A percentile compares a stretch with the other conserved stretches of the same genome.
Evolutionary conservation across 2,113 vertebrate genomes (phyloP).

Genomic region (human (Homo sapiens)): DNA sequence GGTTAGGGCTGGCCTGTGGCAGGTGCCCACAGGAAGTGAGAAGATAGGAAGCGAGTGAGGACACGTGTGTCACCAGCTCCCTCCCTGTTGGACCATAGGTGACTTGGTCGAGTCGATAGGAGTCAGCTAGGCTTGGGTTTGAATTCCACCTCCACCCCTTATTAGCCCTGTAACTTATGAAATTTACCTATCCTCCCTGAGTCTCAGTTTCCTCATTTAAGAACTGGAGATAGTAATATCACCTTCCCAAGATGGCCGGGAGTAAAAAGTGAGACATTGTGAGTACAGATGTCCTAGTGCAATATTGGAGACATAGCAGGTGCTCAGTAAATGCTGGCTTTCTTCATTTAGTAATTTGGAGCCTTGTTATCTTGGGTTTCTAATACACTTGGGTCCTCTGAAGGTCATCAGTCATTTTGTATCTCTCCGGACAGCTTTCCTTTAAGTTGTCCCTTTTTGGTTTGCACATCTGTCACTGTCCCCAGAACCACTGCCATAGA

Average conservation of each 20-base stretch:
- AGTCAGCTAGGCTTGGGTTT: neutral
- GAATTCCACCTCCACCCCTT: neutral
- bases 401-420: neutral
- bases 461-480: neutral
- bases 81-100: neutral
- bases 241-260: neutral
- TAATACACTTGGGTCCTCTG: neutral
- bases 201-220: neutral
- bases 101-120: too few relatives aligned
- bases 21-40: neutral
- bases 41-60: neutral
- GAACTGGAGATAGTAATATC: neutral
- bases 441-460: neutral
- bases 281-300: neutral
- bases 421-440: neutral
- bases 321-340: neutral
- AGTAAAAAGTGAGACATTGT: too few relatives aligned
- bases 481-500: neutral
- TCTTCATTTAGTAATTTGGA: neutral
- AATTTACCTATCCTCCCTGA: neutral
- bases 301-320: neutral
- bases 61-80: neutral
- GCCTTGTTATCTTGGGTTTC: neutral
- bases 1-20: neutral
- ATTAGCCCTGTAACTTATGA: neutral